phyloP scores from a whole-genome alignment of 2,797 vertebrate species.

The Melanotaenia maccullochi region DNA sequence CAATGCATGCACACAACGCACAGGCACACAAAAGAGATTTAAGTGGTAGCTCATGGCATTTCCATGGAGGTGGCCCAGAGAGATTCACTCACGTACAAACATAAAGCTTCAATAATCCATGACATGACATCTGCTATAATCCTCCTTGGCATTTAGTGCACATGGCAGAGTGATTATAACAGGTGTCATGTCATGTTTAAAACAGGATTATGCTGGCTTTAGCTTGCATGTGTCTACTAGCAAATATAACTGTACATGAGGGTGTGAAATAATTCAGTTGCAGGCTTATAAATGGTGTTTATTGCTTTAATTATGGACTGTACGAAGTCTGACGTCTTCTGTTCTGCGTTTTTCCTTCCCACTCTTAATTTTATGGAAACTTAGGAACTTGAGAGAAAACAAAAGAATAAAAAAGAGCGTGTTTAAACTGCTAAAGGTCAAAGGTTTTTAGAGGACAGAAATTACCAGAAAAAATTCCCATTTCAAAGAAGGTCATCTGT shows the following conservation, averaged over 20 bases:
- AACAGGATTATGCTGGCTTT: slow-evolving; percentile 66
- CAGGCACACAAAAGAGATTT: slow-evolving; percentile 57
- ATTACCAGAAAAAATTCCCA: slow-evolving; percentile 3
- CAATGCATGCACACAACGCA: slow-evolving; percentile 45
- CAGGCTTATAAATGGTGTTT: slow-evolving; percentile 61
- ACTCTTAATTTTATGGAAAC: slow-evolving; percentile 22
- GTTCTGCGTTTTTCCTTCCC: slow-evolving; percentile 30
- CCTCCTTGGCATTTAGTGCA: slow-evolving; percentile 68
- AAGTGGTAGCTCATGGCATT: slow-evolving; percentile 42
- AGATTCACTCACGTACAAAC: slow-evolving; percentile 42
- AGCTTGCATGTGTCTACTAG: slow-evolving; percentile 43
- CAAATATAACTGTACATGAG: slow-evolving; percentile 36
- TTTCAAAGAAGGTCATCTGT: neutral
- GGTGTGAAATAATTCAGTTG: slow-evolving; percentile 54
- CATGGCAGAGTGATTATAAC: slow-evolving; percentile 65
- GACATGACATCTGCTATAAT: slow-evolving; percentile 74
- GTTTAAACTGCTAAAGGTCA: slow-evolving; percentile 10
- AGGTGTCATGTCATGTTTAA: slow-evolving; percentile 77
- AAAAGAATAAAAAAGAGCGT: slow-evolving; percentile 5
- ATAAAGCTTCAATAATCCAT: slow-evolving; percentile 69
- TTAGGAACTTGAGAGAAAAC: slow-evolving; percentile 6
- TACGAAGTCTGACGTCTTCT: slow-evolving; percentile 32
- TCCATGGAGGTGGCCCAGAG: slow-evolving; percentile 47
- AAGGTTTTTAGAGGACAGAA: slow-evolving; percentile 9
- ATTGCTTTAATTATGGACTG: slow-evolving; percentile 61